Base-by-base conservation (phyloP, 2,888 invertebrate genomes). In the Atethmia centrago region DNA sequence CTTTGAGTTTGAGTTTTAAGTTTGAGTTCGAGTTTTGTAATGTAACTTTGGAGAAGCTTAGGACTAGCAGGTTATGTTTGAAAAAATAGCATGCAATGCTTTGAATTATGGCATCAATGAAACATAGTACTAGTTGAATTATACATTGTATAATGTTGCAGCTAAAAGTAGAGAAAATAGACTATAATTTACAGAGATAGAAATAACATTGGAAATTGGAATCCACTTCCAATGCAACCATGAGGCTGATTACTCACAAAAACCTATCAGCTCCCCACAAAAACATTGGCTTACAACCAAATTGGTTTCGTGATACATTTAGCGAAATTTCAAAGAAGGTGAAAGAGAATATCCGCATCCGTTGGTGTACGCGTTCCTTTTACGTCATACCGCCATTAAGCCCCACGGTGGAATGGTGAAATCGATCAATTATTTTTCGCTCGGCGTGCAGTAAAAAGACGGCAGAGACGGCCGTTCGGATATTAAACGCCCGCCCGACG, bases 381-480 rank as follows among this genome's bases (percentile, higher is more conserved):
- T 92, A 92, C 93, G 93, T 93, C 92, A 94, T 92, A 87, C 90
- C 85, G 90, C 92, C 91, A 93, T 94, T 93, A 93, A 92, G 91
- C 90, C 82, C 85, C 85, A 86, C 86, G 80, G 87, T 85, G 89
- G 84, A 88, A 88, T 90, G 88, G 91, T 91, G 89, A 89, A 92
- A 95, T 95, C 94, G 93, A 96, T 96, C 95, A 95, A 94, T 95
- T 95, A 95, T 95, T 95, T 95, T 95, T 93, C 93, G 91, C 91
- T 93, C 89, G 90, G 88, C 88, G 90, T 89, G 89, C 89, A 85
- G 92, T 93, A 94, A 94, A 94, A 95, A 94, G 95, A 94, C 91
- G 89, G 85, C 75, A 92, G 93, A 93, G 94, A 93, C 90, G 89
- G 88, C 89, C 88, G 90, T 91, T 93, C 94, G 94, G 95, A 95